Conservation (phyloP, 2,797 vertebrate species). For the Hydrophis major region DNA sequence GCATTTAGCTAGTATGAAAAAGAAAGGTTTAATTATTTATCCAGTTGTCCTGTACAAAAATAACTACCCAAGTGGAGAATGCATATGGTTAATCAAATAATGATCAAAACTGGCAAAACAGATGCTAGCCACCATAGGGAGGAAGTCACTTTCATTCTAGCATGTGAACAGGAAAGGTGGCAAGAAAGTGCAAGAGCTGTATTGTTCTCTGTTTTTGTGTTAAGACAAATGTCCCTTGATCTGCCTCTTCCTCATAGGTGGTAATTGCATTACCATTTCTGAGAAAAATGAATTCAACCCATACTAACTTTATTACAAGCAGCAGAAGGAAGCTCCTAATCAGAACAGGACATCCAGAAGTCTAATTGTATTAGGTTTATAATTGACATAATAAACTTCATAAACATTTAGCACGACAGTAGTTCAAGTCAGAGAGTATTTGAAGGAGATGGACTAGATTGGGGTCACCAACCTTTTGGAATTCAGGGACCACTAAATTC, state of each 20-base stretch:
- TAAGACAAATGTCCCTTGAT: neutral
- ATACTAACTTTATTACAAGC: neutral
- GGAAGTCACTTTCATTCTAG: neutral
- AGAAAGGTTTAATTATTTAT: neutral
- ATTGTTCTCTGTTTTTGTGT: neutral
- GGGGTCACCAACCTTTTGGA: no score
- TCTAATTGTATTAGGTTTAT: neutral
- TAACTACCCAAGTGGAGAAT: neutral
- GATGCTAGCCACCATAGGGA: neutral
- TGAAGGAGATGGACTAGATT: neutral
- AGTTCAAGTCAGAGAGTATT: neutral
- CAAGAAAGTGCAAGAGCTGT: neutral
- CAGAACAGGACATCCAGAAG: neutral
- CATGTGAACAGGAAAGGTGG: neutral
- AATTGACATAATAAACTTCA: constrained; percentile 1
- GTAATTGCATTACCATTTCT: neutral
- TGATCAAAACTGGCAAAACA: neutral
- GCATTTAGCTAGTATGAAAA: neutral
- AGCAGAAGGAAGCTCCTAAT: neutral
- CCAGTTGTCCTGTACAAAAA: neutral
- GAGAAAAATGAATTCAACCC: neutral
- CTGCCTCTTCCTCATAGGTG: neutral
- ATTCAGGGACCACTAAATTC: no score
- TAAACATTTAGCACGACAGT: no score
- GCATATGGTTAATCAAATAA: neutral